These are phyloP conservation scores for Brachyopa scutellaris DNA, from an alignment of 2,888 invertebrate species.

Conservation along the genomic window DNA sequence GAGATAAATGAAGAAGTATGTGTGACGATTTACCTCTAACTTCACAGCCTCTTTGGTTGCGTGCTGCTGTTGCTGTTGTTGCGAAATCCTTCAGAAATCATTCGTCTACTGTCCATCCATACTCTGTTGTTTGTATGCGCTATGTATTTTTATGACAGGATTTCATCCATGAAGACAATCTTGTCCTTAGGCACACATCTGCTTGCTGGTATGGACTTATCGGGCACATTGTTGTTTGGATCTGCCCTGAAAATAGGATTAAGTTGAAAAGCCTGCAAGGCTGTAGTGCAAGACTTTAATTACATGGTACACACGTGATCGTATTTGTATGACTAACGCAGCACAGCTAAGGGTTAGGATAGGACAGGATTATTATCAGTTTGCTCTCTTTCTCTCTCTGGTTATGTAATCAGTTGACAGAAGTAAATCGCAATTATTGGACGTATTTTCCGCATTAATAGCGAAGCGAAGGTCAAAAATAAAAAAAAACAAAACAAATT, in stretches of 20 bases:
- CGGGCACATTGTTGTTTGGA: conserved; percentile 23
- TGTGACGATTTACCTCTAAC: not conserved
- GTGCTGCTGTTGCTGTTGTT: not conserved
- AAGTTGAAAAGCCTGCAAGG: conserved; percentile 31
- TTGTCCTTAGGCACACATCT: conserved; percentile 31
- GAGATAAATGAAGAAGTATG: not conserved
- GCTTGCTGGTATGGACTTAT: conserved; percentile 11
- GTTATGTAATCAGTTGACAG: conserved; percentile 39
- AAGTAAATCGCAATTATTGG: conserved; percentile 46
- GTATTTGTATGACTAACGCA: too few species aligned
- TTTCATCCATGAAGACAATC: conserved; percentile 29
- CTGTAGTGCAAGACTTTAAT: conserved; percentile 45
- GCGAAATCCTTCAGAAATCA: conserved; percentile 26
- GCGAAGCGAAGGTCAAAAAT: not conserved
- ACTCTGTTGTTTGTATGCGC: not conserved
- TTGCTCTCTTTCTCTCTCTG: not conserved
- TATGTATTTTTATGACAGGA: conserved; percentile 45
- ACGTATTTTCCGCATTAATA: conserved; percentile 29
- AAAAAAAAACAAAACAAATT: not conserved
- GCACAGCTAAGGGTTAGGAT: too few species aligned
- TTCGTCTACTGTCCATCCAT: conserved; percentile 3
- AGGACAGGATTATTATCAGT: conserved; percentile 11
- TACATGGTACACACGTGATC: not conserved
- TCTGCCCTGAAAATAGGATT: conserved; percentile 38
- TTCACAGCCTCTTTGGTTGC: conserved; percentile 1